Base-by-base conservation (phyloP, 2,113 vertebrate species). In the Balaenoptera acutorostrata region DNA sequence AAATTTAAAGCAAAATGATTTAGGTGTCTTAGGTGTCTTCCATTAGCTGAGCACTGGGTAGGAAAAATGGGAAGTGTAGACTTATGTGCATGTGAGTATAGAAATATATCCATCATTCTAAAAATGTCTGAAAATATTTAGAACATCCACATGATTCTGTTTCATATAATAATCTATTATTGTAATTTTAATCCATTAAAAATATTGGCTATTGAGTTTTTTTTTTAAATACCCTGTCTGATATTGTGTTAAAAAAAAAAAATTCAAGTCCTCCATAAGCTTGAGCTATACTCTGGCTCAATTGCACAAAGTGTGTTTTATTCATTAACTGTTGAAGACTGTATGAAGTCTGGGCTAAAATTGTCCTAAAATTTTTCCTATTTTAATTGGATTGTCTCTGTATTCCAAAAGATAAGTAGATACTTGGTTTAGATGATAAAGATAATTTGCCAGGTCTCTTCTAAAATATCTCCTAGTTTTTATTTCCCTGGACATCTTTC, bases 391-490 rank as follows among this genome's bases (percentile, higher is more conserved):
- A 94, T 86, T 93, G 97, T 82, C 44, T 6, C 64, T 63, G 3
- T 88, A 44, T 93, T 87, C 8, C 46, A 81, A 95, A 95, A 96
- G 39, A 95, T 78, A 77, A 92, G 20, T 81, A 83, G 1, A 88
- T 63, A 31, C 4, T 95, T 68, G 4, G 11, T 92, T 93, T 92
- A 90, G 46, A 88, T 82, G 15, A 92, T 59, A 80, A 85, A 94
- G 39, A 68, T 81, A 93, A 84, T 57, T 97, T 97, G 12, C 41
- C 36, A 88, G 31, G 66, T 95, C 59, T 39, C 21, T 93, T 90
- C 57, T 74, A 95, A 95, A 95, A 81, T 83, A 86, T 77, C 44
- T 23, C 39, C 57, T 77, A 88, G 78, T 94, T 97, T 97, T 96
- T 77, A 95, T 88, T 95, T 96, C 83, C 84, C 83, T 77, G 12